phyloP scores from a whole-genome alignment of 1,140 invertebrate species.

The Drosophila suzukii region DNA sequence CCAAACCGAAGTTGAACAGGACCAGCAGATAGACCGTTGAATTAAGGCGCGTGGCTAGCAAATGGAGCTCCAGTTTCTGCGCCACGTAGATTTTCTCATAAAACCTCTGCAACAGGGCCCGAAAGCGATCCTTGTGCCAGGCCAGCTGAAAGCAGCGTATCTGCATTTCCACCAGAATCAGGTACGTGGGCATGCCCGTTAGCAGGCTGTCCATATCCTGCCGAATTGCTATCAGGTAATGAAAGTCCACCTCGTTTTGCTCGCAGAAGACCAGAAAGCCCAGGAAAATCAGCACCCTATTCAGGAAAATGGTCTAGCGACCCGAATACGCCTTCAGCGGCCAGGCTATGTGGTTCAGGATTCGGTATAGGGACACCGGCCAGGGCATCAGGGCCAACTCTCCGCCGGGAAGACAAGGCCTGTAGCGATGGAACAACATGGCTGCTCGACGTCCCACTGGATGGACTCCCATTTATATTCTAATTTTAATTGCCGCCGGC shows the following conservation, averaged over 20 bases:
- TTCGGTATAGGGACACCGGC: conserved; percentile 59
- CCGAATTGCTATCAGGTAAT: conserved; percentile 49
- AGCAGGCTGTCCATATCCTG: conserved; percentile 67
- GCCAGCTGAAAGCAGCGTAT: conserved; percentile 68
- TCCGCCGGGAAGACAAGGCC: conserved; percentile 53
- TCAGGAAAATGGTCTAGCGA: conserved; percentile 18
- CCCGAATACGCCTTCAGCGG: conserved; percentile 57
- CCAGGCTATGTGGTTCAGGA: conserved; percentile 62
- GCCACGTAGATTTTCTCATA: conserved; percentile 64
- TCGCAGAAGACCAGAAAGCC: conserved; percentile 61
- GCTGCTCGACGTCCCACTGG: conserved; percentile 6
- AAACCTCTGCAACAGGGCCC: conserved; percentile 57
- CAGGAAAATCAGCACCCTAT: conserved; percentile 32
- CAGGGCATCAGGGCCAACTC: conserved; percentile 47
- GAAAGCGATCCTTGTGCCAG: conserved; percentile 51
- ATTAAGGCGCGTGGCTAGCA: conserved; percentile 56
- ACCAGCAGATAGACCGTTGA: conserved; percentile 57
- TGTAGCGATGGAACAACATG: conserved; percentile 42
- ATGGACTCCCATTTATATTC: conserved; percentile 48
- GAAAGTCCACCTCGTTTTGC: conserved; percentile 64
- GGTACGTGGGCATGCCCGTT: conserved; percentile 63
- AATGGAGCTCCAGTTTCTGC: conserved; percentile 24
- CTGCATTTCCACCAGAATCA: conserved; percentile 66
- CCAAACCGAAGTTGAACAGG: conserved; percentile 51
- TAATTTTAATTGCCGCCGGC: conserved; percentile 55